These are phyloP conservation scores for Euwallacea fornicatus DNA, from an alignment of 1,140 invertebrate species.

Conservation along the genomic window DNA sequence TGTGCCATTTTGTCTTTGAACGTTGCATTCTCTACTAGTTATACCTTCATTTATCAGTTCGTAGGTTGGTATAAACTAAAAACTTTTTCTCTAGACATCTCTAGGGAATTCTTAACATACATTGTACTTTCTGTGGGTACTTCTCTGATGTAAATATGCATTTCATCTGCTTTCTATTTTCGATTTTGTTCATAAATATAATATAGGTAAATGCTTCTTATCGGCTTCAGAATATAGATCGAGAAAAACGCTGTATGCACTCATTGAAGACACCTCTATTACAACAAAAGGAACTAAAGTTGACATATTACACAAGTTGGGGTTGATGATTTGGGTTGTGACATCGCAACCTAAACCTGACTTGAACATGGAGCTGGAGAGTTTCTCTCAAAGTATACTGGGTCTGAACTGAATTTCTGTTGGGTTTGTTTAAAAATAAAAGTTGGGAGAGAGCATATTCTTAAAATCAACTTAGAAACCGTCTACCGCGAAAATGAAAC, in stretches of 20 bases:
- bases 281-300: too few species aligned
- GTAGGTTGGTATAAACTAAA: background rate
- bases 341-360: too few species aligned
- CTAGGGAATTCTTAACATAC: background rate
- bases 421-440: too few species aligned
- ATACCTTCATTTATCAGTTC: background rate
- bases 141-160: background rate
- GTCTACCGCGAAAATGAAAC: too few species aligned
- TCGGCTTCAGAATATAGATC: background rate
- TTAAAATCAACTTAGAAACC: too few species aligned
- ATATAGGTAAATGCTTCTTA: background rate
- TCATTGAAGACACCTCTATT: background rate
- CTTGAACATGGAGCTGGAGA: too few species aligned
- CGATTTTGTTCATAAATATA: background rate
- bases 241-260: background rate
- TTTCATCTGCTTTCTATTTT: conserved; percentile 1
- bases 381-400: too few species aligned
- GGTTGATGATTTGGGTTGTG: too few species aligned
- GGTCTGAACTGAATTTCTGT: too few species aligned
- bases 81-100: background rate
- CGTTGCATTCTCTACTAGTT: background rate
- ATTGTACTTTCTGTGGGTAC: background rate
- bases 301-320: too few species aligned
- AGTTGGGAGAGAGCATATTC: too few species aligned
- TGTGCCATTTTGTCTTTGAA: background rate